Evolutionary conservation across 2,888 invertebrate genomes (phyloP).

Genomic region (Deilephila porcellus): DNA sequence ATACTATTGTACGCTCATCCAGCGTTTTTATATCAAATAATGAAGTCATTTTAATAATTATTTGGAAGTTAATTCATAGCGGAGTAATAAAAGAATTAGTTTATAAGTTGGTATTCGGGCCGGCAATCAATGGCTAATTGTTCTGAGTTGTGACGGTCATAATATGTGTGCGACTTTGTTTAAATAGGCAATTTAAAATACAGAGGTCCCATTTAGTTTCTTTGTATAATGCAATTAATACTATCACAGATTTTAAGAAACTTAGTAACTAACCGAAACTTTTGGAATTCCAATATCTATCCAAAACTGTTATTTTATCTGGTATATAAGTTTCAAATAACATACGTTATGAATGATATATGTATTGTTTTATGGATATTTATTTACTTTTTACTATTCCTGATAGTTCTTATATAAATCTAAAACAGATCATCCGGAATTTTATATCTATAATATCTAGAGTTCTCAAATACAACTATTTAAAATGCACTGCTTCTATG

Average conservation of each 20-base stretch:
- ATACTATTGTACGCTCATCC: not conserved
- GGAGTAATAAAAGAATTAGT: not conserved
- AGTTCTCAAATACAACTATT: not conserved
- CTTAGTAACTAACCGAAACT: too few relatives aligned
- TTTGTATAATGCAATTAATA: not conserved
- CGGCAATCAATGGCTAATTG: not conserved
- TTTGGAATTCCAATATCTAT: too few relatives aligned
- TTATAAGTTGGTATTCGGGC: too few relatives aligned
- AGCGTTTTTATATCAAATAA: slow-evolving; percentile 1
- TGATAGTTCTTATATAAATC: too few relatives aligned
- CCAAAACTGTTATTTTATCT: too few relatives aligned
- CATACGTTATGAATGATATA: too few relatives aligned
- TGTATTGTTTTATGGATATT: too few relatives aligned
- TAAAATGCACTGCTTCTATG: not conserved
- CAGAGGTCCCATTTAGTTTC: not conserved
- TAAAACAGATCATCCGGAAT: too few relatives aligned
- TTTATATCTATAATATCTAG: too few relatives aligned
- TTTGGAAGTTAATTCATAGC: not conserved
- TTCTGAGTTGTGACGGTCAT: not conserved
- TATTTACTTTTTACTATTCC: too few relatives aligned
- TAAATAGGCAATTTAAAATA: not conserved
- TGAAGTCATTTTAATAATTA: not conserved
- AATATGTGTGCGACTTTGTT: not conserved
- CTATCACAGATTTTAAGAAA: too few relatives aligned
- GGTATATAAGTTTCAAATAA: too few relatives aligned